phyloP scores from a whole-genome alignment of 2,797 vertebrate genomes.

The Paratrypauchen microcephalus region DNA sequence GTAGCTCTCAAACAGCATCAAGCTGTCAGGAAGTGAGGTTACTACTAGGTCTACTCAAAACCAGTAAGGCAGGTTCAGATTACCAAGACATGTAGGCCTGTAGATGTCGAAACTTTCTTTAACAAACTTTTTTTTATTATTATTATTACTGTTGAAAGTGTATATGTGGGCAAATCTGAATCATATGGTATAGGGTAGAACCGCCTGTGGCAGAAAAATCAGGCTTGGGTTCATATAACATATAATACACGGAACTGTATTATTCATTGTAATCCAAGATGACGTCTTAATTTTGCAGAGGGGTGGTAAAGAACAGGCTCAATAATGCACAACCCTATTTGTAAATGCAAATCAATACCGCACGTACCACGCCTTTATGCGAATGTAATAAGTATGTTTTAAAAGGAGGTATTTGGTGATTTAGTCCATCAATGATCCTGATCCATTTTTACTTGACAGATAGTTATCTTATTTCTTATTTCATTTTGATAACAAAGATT shows the following conservation, averaged over 20 bases:
- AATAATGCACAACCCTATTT: slow-evolving; percentile 1
- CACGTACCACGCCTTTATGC: neutral
- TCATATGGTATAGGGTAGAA: neutral
- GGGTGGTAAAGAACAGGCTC: neutral
- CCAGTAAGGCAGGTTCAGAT: neutral
- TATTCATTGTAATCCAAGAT: slow-evolving; percentile 11
- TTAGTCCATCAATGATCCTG: neutral
- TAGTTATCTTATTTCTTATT: neutral
- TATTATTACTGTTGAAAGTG: neutral
- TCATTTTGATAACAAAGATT: neutral
- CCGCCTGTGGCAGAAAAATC: neutral
- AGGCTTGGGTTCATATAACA: neutral
- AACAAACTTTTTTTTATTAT: neutral
- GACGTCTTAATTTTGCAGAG: slow-evolving; percentile 12
- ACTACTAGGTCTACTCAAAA: neutral
- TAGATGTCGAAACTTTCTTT: neutral
- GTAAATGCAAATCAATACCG: slow-evolving; percentile 4
- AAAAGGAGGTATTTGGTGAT: neutral
- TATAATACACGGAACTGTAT: neutral
- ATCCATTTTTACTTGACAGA: neutral
- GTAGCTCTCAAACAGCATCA: too few relatives aligned
- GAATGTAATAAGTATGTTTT: neutral
- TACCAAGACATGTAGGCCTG: neutral
- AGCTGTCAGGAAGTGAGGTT: neutral
- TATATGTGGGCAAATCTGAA: neutral